These are phyloP conservation scores for human DNA, from an alignment of 2,113 vertebrate genomes.

Conservation along the genomic window GRCh38 chr12:96877001-96877500, in stretches of 20 bases:
- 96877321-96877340: background rate
- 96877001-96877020: background rate
- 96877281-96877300: fast-evolving
- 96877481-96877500: background rate
- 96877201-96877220: background rate
- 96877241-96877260: background rate
- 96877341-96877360: background rate
- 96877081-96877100: background rate
- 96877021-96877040: background rate
- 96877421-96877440: background rate
- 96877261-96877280: background rate
- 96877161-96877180: background rate
- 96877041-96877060: background rate
- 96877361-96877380: background rate
- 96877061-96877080: no score
- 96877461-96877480: background rate
- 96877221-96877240: background rate
- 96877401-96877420: background rate
- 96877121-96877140: background rate
- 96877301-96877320: background rate
- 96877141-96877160: background rate
- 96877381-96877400: background rate
- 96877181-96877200: background rate
- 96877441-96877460: background rate
- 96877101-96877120: fast-evolving